phyloP scores from a whole-genome alignment of 1,140 invertebrate genomes.

The Neodiprion virginianus region DNA sequence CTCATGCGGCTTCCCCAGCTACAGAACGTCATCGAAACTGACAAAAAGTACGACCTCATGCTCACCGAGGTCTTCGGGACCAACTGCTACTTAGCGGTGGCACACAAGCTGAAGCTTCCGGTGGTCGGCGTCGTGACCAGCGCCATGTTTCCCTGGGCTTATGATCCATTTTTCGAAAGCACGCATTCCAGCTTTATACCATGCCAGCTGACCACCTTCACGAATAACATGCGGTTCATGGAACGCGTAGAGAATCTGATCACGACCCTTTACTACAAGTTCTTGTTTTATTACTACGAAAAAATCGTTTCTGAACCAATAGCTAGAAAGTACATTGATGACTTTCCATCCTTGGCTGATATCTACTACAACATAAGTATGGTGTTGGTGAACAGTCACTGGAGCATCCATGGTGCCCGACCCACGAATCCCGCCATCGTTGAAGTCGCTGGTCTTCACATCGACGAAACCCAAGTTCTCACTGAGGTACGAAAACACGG shows the following conservation, averaged over 20 bases:
- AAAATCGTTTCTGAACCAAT: not conserved
- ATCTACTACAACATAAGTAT: constrained; percentile 56
- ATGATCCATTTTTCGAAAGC: not conserved
- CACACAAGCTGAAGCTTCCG: not conserved
- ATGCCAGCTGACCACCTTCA: not conserved
- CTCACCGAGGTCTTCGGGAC: not conserved
- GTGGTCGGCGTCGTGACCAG: not conserved
- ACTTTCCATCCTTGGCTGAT: constrained; percentile 66
- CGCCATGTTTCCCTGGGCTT: not conserved
- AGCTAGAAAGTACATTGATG: constrained; percentile 60
- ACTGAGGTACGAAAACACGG: not conserved
- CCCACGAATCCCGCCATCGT: constrained; percentile 52
- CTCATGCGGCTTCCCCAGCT: not conserved
- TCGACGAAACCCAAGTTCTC: constrained; percentile 32
- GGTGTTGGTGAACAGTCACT: constrained; percentile 55
- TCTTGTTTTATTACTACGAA: not conserved
- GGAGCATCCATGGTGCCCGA: constrained; percentile 47
- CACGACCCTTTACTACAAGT: constrained; percentile 12
- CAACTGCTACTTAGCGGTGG: not conserved
- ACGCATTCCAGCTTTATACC: not conserved
- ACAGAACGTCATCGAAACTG: not conserved
- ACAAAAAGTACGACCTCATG: not conserved
- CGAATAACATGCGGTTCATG: constrained; percentile 37
- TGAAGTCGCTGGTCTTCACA: constrained; percentile 58
- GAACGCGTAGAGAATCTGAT: constrained; percentile 41